Base-by-base conservation (phyloP, 2,888 invertebrate species). In the Scaptomyza parva region DNA sequence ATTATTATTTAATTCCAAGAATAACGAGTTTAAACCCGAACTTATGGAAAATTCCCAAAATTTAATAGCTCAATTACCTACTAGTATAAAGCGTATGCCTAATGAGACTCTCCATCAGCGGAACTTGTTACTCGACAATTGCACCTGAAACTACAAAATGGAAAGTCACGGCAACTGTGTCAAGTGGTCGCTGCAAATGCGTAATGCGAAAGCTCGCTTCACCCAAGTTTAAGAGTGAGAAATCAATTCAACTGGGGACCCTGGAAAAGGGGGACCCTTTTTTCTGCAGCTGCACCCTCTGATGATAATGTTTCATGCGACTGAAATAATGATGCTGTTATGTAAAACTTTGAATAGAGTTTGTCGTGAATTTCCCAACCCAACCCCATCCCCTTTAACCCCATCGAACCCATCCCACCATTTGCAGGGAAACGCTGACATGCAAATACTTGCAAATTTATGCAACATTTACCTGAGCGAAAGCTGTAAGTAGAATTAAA, bases 381-480 rank as follows among this genome's bases (percentile, higher is more conserved):
- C 37, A n/a, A n/a, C 30, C 8, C 9, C 30, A 12, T 26, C 26
- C 26, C 22, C 22, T 2, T 6, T 24, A 6, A 6, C 9, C 28
- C 8, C 0, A 9, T 9, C 1, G 9, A 9, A 1, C 9, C 14
- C 3, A 35, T 8, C 35, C 35, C 14, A 37, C 35, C 14, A 37
- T 48, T 40, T 18, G 24, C 43, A 33, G 37, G 47, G 17, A 43
- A 28, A 52, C 61, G 76, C 68, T 86, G 85, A 86, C 73, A 81
- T 76, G 83, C 76, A 70, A 85, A 78, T 81, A 58, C 60, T 86
- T 78, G 73, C 78, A 86, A 83, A 83, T 86, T 86, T 86, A 86
- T 83, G 76, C 83, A 81, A 76, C 66, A 63, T 59, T 71, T 71
- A 69, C 62, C 72, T 69, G 70, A 62, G 63, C 52, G 54, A 57